These are phyloP conservation scores for Notolepis coatsorum DNA, from an alignment of 2,797 vertebrate genomes.

Conservation along the genomic window DNA sequence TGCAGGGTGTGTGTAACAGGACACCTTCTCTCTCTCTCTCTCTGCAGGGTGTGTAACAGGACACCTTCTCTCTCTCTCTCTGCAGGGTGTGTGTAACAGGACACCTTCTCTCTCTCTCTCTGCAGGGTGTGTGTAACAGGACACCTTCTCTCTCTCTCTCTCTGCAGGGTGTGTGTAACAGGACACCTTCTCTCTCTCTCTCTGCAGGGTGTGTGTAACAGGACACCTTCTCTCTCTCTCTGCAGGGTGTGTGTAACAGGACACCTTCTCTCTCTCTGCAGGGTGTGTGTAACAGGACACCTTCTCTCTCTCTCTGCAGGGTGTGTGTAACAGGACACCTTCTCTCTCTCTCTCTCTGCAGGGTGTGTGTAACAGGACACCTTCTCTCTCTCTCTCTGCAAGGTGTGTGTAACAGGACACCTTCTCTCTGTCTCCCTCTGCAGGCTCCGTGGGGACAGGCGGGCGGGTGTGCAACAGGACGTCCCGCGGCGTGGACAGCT, in stretches of 20 bases:
- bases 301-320: not conserved
- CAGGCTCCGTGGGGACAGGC: slow-evolving; percentile 91
- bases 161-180: not conserved
- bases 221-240: not conserved
- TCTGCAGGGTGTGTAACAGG: not conserved
- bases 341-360: too few species aligned
- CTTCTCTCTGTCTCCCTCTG: not conserved
- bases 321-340: not conserved
- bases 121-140: too few species aligned
- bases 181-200: not conserved
- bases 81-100: slow-evolving; percentile 3
- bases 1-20: too few species aligned
- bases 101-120: too few species aligned
- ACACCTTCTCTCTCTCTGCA: not conserved
- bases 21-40: not conserved
- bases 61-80: not conserved
- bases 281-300: not conserved
- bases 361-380: too few species aligned
- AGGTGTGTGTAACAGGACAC: not conserved
- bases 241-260: too few species aligned
- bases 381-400: not conserved
- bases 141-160: not conserved
- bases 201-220: not conserved
- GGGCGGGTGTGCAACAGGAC: slow-evolving; percentile 91
- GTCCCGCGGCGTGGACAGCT: slow-evolving; percentile 90